These are phyloP conservation scores for Harpalus rufipes DNA, from an alignment of 2,888 invertebrate species.

Conservation along the genomic window DNA sequence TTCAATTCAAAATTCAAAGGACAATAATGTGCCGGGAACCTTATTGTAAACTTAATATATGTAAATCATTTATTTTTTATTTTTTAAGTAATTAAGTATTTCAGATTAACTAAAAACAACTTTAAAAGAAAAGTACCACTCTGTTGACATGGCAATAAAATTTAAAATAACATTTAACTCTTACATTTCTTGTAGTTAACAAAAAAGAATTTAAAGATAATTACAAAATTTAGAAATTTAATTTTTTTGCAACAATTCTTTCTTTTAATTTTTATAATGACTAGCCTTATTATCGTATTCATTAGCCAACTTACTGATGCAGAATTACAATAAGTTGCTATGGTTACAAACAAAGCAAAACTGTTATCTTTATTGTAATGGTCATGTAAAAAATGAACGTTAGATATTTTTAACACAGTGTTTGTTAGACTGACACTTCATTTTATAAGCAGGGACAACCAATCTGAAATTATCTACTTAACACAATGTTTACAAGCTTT, in stretches of 20 bases:
- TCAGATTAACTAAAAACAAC: not conserved
- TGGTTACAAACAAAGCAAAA: conserved; percentile 2
- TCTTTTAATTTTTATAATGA: not conserved
- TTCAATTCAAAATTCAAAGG: too few species aligned
- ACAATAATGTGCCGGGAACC: too few species aligned
- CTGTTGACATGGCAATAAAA: not conserved
- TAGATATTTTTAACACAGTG: conserved; percentile 23
- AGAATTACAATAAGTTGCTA: not conserved
- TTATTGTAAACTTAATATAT: too few species aligned
- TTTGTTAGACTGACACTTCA: conserved; percentile 18
- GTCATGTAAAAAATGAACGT: not conserved
- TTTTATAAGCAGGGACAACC: conserved; percentile 50
- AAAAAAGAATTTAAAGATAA: not conserved
- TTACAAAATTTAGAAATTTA: not conserved
- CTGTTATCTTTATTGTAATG: conserved; percentile 8
- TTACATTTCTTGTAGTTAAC: not conserved
- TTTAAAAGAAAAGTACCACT: not conserved
- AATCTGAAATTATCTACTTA: conserved; percentile 53
- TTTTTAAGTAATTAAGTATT: too few species aligned
- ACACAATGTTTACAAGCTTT: conserved; percentile 54
- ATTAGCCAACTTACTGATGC: not conserved
- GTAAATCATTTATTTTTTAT: too few species aligned
- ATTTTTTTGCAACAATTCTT: not conserved
- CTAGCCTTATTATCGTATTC: not conserved
- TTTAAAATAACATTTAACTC: not conserved